A percentile compares a stretch with the other conserved stretches of the same genome.
These are phyloP conservation scores for Sanderia malayensis DNA, from an alignment of 30 jellyfish, hydroid and myxozoan genomes.

Conservation along the genomic window DNA sequence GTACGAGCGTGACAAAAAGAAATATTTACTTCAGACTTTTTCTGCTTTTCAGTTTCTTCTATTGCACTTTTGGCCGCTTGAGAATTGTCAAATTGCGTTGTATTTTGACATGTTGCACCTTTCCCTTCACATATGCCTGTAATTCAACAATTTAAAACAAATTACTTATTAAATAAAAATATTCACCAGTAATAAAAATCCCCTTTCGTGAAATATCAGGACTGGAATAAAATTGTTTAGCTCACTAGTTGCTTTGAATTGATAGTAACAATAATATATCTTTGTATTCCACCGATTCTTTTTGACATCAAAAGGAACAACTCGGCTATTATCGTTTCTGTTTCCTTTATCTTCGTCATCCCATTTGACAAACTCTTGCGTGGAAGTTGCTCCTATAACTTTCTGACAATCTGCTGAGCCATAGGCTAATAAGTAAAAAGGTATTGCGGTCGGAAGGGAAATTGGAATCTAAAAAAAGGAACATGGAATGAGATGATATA, in stretches of 20 bases:
- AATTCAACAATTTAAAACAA: too few relatives aligned
- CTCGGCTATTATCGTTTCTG: conserved; percentile 67
- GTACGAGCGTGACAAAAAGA: too few relatives aligned
- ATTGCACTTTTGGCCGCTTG: conserved; percentile 63
- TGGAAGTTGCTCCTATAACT: conserved; percentile 63
- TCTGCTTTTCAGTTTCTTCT: neutral
- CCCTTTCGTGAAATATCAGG: too few relatives aligned
- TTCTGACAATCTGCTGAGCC: conserved; percentile 76
- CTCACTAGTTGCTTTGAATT: conserved; percentile 4
- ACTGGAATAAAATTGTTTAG: too few relatives aligned
- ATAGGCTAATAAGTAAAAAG: conserved; percentile 74
- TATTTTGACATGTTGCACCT: conserved; percentile 68
- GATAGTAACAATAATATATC: conserved; percentile 71
- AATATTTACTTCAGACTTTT: conserved; percentile 33
- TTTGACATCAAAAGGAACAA: conserved; percentile 67
- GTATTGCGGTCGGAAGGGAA: conserved; percentile 56
- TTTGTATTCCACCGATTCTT: conserved; percentile 75
- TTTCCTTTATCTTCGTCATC: conserved; percentile 90
- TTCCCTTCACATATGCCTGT: conserved; percentile 61
- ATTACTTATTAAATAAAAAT: too few relatives aligned
- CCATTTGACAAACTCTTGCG: conserved; percentile 75
- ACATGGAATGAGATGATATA: too few relatives aligned
- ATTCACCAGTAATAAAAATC: too few relatives aligned
- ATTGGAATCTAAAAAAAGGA: conserved; percentile 54
- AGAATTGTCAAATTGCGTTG: conserved; percentile 39